Percentiles rank a stretch among this genome's conserved stretches.
Evolutionary conservation across 1,140 invertebrate species (phyloP).

Genomic region (Penaeus vannamei): DNA sequence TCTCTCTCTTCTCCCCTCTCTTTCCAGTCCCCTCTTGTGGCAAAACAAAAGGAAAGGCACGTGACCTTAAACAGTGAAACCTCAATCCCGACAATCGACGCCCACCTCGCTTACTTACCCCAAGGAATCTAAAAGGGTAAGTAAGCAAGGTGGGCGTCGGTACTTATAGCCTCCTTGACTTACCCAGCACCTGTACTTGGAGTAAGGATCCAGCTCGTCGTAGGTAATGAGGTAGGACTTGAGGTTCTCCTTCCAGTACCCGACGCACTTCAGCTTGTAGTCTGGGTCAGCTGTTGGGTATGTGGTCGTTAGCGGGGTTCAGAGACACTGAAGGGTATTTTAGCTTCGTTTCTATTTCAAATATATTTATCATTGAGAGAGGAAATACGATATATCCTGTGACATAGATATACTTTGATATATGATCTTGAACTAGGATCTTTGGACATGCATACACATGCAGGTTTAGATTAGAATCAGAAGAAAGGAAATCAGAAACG

Average conservation of each 20-base stretch:
- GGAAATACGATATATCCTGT: slow-evolving; percentile 31
- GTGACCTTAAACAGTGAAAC: too few species aligned
- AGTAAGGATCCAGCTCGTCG: slow-evolving; percentile 95
- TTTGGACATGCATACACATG: background rate
- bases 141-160: too few species aligned
- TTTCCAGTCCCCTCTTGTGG: too few species aligned
- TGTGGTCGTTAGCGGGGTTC: background rate
- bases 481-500: too few species aligned
- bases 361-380: background rate
- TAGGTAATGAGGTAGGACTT: slow-evolving; percentile 97
- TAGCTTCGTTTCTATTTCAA: background rate
- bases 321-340: too few species aligned
- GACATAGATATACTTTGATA: background rate
- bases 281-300: slow-evolving; percentile 86
- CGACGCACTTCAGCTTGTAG: slow-evolving; percentile 96
- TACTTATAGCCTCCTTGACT: too few species aligned
- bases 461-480: too few species aligned
- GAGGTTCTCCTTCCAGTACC: slow-evolving; percentile 98
- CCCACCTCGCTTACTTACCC: too few species aligned
- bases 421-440: background rate
- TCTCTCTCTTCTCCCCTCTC: too few species aligned
- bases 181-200: slow-evolving; percentile 96
- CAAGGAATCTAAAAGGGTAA: too few species aligned
- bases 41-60: too few species aligned
- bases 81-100: too few species aligned